Percentiles rank a stretch among this genome's conserved stretches.
These are phyloP conservation scores for Melieria omissa DNA, from an alignment of 2,888 invertebrate species.

Conservation along the genomic window DNA sequence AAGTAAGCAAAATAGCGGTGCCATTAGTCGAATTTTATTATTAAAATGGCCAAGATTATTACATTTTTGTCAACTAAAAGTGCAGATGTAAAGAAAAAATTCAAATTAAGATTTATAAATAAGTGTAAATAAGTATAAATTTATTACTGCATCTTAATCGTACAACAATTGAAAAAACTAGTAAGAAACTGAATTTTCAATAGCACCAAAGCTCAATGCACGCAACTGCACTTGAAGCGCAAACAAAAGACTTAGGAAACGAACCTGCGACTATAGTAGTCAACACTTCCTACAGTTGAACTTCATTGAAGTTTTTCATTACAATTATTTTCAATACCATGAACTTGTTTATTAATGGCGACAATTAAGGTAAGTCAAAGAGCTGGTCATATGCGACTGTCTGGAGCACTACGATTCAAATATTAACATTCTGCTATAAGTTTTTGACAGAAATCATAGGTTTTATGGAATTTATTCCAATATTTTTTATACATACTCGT, in stretches of 20 bases:
- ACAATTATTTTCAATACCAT: constrained; percentile 21
- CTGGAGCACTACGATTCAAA: neutral
- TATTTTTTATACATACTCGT: no score
- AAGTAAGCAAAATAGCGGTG: no score
- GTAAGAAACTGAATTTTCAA: no score
- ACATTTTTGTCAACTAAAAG: no score
- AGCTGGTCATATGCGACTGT: neutral
- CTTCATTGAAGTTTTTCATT: neutral
- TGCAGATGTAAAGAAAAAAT: no score
- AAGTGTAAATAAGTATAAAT: neutral
- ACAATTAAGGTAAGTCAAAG: neutral
- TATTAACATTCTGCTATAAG: no score
- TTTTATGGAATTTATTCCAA: no score
- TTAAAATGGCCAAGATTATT: no score
- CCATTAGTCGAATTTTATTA: no score
- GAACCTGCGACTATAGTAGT: constrained; percentile 17
- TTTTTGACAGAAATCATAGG: no score
- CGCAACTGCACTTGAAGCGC: neutral
- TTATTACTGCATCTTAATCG: neutral
- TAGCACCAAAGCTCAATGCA: neutral
- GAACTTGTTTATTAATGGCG: constrained; percentile 35
- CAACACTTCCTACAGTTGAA: neutral
- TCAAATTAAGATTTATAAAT: neutral
- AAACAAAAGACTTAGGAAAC: constrained; percentile 34
- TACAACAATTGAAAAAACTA: no score